Evolutionary conservation across 2,113 vertebrate genomes (phyloP).

Genomic region (Pygathrix nemaeus): DNA sequence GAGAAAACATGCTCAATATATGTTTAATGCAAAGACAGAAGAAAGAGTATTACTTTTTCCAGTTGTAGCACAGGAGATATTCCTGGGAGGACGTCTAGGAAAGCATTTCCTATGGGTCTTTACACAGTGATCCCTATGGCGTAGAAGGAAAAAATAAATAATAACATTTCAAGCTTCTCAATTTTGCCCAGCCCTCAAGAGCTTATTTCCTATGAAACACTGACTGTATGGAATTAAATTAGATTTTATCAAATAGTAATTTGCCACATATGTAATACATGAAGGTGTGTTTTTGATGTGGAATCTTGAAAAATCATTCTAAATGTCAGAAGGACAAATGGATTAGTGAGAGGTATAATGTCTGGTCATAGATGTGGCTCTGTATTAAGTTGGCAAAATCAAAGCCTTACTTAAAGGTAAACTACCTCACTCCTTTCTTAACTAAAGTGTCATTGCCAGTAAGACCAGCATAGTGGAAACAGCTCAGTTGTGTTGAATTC

Average conservation of each 20-base stretch:
- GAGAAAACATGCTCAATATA: neutral
- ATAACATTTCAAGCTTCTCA: neutral
- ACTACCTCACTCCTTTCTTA: neutral
- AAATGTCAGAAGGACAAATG: conserved; percentile 51
- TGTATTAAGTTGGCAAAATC: neutral
- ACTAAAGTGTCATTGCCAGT: neutral
- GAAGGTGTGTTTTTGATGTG: neutral
- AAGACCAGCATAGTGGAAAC: neutral
- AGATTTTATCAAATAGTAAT: conserved; percentile 43
- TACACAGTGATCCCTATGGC: neutral
- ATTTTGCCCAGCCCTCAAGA: neutral
- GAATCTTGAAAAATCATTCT: conserved; percentile 40
- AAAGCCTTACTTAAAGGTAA: conserved; percentile 7
- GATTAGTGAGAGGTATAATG: conserved; percentile 19
- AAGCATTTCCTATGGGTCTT: neutral
- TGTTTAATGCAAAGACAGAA: rapidly evolving
- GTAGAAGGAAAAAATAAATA: neutral
- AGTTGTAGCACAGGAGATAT: neutral
- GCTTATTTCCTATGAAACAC: neutral
- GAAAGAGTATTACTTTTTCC: neutral
- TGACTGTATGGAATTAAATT: neutral
- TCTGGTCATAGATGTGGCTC: neutral
- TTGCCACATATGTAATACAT: neutral
- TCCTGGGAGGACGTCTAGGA: rapidly evolving
- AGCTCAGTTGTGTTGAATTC: neutral